A percentile compares a stretch with the other conserved stretches of the same genome.
These are phyloP conservation scores for Nyctibius bracteatus DNA, from an alignment of 2,113 vertebrate genomes.

Conservation along the genomic window DNA sequence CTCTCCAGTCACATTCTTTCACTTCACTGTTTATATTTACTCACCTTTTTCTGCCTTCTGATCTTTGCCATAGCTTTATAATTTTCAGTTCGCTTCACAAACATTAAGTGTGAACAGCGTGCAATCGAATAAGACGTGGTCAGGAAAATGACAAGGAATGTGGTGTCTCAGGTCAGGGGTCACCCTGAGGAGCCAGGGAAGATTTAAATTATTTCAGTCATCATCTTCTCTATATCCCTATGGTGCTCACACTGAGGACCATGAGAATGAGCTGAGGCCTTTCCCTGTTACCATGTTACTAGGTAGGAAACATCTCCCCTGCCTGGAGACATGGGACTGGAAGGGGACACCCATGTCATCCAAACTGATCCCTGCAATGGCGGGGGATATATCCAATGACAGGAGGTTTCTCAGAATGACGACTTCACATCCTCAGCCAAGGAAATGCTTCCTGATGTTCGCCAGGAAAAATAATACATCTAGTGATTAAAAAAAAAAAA, in stretches of 20 bases:
- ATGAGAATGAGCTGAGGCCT: not conserved
- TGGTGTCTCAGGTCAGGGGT: not conserved
- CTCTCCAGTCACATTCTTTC: slow-evolving; percentile 1
- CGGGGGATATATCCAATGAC: not conserved
- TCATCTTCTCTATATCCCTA: not conserved
- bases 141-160: not conserved
- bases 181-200: not conserved
- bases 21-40: slow-evolving; percentile 16
- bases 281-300: not conserved
- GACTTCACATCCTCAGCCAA: not conserved
- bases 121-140: rapidly evolving
- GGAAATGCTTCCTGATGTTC: not conserved
- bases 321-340: not conserved
- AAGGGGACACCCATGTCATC: not conserved
- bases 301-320: not conserved
- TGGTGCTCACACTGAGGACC: not conserved
- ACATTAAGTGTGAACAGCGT: not conserved
- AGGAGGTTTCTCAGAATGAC: not conserved
- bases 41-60: not conserved
- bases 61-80: not conserved
- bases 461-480: not conserved
- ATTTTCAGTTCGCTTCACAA: not conserved
- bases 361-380: not conserved
- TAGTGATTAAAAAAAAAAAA: not conserved
- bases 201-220: not conserved